A percentile compares a stretch with the other conserved stretches of the same genome.
Evolutionary conservation across 2,113 vertebrate genomes (phyloP).

Genomic region (Rhynchomys soricoides): DNA sequence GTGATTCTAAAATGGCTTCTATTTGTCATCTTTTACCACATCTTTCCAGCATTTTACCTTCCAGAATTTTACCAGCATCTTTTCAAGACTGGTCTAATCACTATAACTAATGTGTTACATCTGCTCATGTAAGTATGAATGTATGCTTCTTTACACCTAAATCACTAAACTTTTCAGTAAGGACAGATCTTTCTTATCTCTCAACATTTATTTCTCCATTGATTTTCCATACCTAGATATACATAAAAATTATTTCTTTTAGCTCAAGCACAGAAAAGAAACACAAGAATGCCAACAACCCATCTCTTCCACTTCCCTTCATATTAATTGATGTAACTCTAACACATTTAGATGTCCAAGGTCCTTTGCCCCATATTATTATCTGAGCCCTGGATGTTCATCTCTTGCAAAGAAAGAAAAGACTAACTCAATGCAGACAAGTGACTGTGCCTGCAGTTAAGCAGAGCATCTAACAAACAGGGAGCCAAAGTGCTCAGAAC

Average conservation of each 20-base stretch:
- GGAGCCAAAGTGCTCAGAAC: background rate
- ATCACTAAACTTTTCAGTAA: background rate
- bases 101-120: background rate
- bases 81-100: background rate
- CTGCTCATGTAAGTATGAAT: background rate
- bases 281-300: background rate
- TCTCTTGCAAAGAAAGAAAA: background rate
- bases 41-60: background rate
- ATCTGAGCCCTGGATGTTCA: background rate
- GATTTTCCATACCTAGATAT: background rate
- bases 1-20: constrained; percentile 11
- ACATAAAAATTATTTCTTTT: background rate
- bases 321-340: background rate
- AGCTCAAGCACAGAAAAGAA: background rate
- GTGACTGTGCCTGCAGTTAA: background rate
- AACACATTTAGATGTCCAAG: constrained; percentile 25
- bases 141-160: background rate
- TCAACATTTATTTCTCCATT: background rate
- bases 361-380: background rate
- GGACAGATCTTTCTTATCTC: background rate
- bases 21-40: background rate
- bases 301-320: background rate
- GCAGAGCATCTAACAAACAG: background rate
- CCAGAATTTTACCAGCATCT: background rate
- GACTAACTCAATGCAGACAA: background rate